Percentiles rank a stretch among this genome's conserved stretches.
These are phyloP conservation scores for Trachops cirrhosus DNA, from an alignment of 2,797 vertebrate genomes.

Conservation along the genomic window DNA sequence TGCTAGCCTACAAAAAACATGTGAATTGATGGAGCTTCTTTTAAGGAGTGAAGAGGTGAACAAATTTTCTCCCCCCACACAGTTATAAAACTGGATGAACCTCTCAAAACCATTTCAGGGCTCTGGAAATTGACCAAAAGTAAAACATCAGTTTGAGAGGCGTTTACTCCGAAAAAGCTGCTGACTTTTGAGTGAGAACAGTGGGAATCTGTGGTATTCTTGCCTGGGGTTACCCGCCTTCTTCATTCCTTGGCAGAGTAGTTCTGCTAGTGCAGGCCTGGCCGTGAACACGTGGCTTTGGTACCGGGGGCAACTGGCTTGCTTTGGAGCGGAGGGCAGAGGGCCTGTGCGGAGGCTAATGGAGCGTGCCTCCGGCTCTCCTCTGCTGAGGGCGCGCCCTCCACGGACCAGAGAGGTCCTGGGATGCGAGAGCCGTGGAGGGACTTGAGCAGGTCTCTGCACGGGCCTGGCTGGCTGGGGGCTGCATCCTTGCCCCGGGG, in stretches of 20 bases:
- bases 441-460: background rate
- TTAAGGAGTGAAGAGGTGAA: background rate
- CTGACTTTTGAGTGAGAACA: background rate
- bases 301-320: background rate
- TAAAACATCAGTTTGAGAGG: background rate
- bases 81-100: background rate
- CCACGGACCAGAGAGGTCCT: background rate
- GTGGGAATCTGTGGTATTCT: background rate
- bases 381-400: background rate
- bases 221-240: background rate
- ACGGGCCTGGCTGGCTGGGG: background rate
- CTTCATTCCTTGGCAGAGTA: background rate
- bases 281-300: too few relatives aligned
- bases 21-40: background rate
- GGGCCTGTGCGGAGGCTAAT: background rate
- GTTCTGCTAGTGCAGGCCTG: background rate
- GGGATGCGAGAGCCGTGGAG: background rate
- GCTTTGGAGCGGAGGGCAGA: background rate
- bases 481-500: background rate
- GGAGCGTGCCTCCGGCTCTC: background rate
- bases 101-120: background rate
- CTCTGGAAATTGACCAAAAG: slow-evolving; percentile 1
- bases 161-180: background rate
- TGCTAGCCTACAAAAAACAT: background rate
- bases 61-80: background rate